phyloP scores from a whole-genome alignment of 2,888 invertebrate species.

The Zhengitettix transpicula region DNA sequence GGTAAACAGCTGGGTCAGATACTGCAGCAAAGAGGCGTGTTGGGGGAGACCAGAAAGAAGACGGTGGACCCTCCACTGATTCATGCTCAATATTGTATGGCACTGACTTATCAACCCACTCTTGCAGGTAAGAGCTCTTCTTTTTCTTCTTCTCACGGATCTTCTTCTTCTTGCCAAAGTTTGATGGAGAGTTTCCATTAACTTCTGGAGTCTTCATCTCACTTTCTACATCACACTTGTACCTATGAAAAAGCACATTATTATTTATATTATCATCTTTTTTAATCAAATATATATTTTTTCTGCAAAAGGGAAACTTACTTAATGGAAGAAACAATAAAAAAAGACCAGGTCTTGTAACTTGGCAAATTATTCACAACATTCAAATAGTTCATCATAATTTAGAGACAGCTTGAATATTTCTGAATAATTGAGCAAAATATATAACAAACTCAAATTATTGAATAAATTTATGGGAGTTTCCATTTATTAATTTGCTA shows the following conservation, averaged over 20 bases:
- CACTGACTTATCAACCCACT: slow-evolving; percentile 33
- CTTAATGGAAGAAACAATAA: too few species aligned
- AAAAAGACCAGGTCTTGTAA: too few species aligned
- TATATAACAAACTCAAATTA: too few species aligned
- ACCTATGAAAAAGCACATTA: not conserved
- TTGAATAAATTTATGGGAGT: too few species aligned
- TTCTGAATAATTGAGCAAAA: too few species aligned
- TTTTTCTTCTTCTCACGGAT: slow-evolving; percentile 24
- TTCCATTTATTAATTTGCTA: too few species aligned
- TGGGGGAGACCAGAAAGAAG: slow-evolving; percentile 4
- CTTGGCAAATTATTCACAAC: too few species aligned
- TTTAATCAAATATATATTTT: too few species aligned
- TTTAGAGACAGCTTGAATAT: too few species aligned
- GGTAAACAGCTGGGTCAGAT: slow-evolving; percentile 28
- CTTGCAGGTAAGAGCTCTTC: slow-evolving; percentile 30
- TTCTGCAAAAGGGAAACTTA: too few species aligned
- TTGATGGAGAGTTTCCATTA: slow-evolving; percentile 24
- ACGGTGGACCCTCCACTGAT: not conserved
- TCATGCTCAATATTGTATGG: not conserved
- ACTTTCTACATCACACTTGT: not conserved
- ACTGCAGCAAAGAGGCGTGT: slow-evolving; percentile 32
- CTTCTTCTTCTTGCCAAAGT: slow-evolving; percentile 26
- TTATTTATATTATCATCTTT: too few species aligned
- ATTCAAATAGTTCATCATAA: too few species aligned
- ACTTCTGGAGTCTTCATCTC: slow-evolving; percentile 19